A percentile compares a stretch with the other conserved stretches of the same genome.
phyloP scores from a whole-genome alignment of 2,797 vertebrate genomes.

The Strix occidentalis region DNA sequence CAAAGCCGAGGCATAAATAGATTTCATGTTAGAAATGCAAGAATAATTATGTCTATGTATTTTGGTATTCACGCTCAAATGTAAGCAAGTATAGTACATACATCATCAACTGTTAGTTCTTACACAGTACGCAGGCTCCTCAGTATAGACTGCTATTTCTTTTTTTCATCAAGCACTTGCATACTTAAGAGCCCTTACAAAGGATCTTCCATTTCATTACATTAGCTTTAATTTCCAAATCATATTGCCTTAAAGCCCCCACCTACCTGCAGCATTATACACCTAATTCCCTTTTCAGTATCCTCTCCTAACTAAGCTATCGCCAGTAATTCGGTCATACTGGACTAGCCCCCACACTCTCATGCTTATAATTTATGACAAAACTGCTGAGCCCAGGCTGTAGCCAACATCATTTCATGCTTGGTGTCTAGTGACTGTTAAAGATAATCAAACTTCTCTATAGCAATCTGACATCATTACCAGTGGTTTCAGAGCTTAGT shows the following conservation, averaged over 20 bases:
- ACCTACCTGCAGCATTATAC: neutral
- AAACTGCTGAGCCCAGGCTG: neutral
- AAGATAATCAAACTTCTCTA: constrained; percentile 63
- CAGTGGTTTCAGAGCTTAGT: constrained; percentile 48
- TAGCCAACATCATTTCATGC: constrained; percentile 28
- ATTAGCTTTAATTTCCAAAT: neutral
- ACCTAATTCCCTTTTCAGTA: neutral
- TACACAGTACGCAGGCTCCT: neutral
- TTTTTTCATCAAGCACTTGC: neutral
- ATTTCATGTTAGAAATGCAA: neutral
- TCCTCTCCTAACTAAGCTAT: neutral
- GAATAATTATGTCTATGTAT: neutral
- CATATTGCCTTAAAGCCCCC: neutral
- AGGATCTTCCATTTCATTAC: neutral
- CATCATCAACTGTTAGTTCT: neutral
- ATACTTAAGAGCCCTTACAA: neutral
- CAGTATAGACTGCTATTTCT: neutral
- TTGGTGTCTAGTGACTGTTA: constrained; percentile 28
- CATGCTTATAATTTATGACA: constrained; percentile 25
- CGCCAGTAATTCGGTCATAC: neutral
- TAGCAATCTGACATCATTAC: constrained; percentile 54
- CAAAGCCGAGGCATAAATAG: neutral
- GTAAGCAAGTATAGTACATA: neutral
- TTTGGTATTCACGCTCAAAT: neutral
- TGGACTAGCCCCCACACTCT: neutral